These are phyloP conservation scores for Phoebastria nigripes DNA, from an alignment of 2,797 vertebrate species.

Conservation along the genomic window DNA sequence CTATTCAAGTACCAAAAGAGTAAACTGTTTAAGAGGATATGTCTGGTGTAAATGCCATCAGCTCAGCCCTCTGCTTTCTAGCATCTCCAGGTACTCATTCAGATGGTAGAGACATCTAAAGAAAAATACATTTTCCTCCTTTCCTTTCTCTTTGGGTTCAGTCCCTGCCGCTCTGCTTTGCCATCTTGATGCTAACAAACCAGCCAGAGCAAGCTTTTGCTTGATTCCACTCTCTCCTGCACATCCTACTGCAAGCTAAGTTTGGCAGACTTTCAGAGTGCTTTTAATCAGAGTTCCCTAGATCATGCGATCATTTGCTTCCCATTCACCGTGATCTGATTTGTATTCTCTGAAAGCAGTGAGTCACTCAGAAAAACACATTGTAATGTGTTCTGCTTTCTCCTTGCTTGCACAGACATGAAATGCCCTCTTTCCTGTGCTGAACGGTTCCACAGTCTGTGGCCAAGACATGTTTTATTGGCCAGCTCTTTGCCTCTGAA, in stretches of 20 bases:
- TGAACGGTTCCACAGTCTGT: background rate
- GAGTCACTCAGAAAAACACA: background rate
- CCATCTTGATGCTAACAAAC: background rate
- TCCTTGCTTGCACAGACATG: background rate
- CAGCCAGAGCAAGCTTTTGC: background rate
- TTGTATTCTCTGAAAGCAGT: conserved; percentile 1
- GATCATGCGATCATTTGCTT: background rate
- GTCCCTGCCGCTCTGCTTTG: background rate
- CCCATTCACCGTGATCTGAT: background rate
- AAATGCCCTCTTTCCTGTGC: background rate
- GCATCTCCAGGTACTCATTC: background rate
- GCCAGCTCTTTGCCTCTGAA: background rate
- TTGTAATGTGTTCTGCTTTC: background rate
- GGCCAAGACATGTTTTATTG: background rate
- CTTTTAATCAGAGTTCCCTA: background rate
- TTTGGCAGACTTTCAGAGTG: background rate
- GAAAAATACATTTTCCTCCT: background rate
- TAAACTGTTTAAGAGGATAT: background rate
- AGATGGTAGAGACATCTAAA: background rate
- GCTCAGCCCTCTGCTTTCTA: background rate
- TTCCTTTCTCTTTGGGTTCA: background rate
- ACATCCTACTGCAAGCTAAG: background rate
- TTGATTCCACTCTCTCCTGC: background rate
- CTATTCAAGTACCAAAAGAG: background rate
- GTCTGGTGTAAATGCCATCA: background rate